Percentiles rank a stretch among this genome's conserved stretches.
phyloP scores from a whole-genome alignment of 2,888 invertebrate species.

The Pseudococcus viburni region DNA sequence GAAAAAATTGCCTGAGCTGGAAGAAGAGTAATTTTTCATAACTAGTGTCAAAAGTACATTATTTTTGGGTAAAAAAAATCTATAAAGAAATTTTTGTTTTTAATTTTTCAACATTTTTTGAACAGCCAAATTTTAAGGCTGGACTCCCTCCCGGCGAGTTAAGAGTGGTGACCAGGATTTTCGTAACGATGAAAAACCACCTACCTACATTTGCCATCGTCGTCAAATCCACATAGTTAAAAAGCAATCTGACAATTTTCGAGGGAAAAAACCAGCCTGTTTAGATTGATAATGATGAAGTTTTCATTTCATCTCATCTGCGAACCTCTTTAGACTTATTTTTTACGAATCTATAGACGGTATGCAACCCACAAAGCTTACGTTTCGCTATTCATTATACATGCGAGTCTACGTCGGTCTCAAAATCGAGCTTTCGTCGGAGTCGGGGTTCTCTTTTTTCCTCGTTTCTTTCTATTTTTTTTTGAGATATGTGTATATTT shows the following conservation, averaged over 20 bases:
- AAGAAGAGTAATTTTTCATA: too few species aligned
- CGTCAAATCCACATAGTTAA: too few species aligned
- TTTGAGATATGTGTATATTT: constrained; percentile 18
- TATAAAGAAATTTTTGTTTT: too few species aligned
- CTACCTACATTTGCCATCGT: too few species aligned
- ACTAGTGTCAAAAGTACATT: too few species aligned
- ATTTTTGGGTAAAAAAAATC: too few species aligned
- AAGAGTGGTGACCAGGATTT: too few species aligned
- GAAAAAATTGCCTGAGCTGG: too few species aligned
- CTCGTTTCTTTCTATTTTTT: not conserved
- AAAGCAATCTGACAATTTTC: constrained; percentile 17
- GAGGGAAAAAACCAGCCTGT: not conserved
- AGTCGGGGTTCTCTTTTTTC: not conserved
- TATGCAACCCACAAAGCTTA: not conserved
- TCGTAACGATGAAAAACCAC: too few species aligned
- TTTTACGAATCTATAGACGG: not conserved
- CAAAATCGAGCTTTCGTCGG: not conserved
- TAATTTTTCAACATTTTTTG: too few species aligned
- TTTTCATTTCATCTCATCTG: constrained; percentile 18
- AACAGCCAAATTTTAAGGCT: too few species aligned
- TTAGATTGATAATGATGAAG: constrained; percentile 31
- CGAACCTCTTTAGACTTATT: not conserved
- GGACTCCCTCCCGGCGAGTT: too few species aligned
- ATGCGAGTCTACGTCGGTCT: not conserved
- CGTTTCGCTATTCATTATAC: constrained; percentile 14